These are phyloP conservation scores for Porites lobata DNA, from an alignment of 92 coral and sea anemone species.

Conservation along the genomic window DNA sequence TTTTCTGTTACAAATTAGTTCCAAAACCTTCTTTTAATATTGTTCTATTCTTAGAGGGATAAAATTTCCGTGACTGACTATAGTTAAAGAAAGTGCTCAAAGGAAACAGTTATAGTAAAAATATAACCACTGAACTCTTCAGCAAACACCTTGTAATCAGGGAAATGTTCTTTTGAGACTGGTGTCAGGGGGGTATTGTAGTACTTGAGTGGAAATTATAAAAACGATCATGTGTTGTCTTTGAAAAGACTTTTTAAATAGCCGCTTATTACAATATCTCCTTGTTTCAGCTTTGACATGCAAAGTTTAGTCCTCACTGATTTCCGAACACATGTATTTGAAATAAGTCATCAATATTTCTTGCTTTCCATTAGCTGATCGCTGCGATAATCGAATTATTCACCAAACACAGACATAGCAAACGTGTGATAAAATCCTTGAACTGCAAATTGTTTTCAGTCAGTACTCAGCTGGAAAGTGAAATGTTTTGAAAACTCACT, in stretches of 20 bases:
- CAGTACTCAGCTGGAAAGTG: slow-evolving; percentile 33
- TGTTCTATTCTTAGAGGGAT: not conserved
- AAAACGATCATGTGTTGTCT: not conserved
- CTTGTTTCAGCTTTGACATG: not conserved
- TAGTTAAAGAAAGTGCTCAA: not conserved
- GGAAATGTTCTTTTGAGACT: too few species aligned
- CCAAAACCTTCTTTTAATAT: not conserved
- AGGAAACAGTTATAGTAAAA: not conserved
- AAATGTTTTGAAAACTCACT: not conserved
- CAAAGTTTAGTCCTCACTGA: not conserved
- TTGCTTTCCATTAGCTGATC: not conserved
- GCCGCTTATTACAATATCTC: not conserved
- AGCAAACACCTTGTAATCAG: not conserved
- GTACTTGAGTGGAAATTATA: too few species aligned
- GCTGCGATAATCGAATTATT: not conserved
- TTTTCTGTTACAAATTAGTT: not conserved
- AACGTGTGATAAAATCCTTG: not conserved
- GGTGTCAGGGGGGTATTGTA: too few species aligned
- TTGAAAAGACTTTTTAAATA: not conserved
- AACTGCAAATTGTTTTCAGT: not conserved
- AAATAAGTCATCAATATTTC: not conserved
- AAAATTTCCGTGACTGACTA: not conserved
- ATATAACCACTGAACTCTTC: not conserved
- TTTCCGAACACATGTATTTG: not conserved
- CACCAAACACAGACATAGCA: slow-evolving; percentile 11